These are phyloP conservation scores for Netelia melanura DNA, from an alignment of 2,888 invertebrate species.

Conservation along the genomic window DNA sequence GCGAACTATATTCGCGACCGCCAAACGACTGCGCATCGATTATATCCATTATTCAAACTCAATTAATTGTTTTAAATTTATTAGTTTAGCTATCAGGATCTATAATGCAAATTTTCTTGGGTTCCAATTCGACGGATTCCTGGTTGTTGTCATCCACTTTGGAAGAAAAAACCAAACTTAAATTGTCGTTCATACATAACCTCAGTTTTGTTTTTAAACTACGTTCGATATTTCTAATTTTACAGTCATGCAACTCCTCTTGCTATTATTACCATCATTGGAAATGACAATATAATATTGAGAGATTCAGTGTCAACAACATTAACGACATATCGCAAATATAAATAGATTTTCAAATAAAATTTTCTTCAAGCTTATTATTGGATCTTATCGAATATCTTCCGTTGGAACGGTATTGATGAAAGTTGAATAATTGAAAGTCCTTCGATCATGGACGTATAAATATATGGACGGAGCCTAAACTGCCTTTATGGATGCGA, in stretches of 20 bases:
- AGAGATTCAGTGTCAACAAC: neutral
- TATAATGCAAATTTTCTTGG: slow-evolving; percentile 88
- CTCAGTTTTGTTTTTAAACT: slow-evolving; percentile 34
- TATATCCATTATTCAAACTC: no score
- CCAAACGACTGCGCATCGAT: no score
- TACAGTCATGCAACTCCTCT: neutral
- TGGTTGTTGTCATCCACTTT: slow-evolving; percentile 75
- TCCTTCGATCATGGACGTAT: no score
- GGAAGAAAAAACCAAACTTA: slow-evolving; percentile 9
- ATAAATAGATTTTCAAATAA: slow-evolving; percentile 21
- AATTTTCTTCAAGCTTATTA: slow-evolving; percentile 32
- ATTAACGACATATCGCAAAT: neutral
- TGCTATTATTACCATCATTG: slow-evolving; percentile 61
- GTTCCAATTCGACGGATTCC: slow-evolving; percentile 75
- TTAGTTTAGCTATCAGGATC: slow-evolving; percentile 86
- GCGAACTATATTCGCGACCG: neutral
- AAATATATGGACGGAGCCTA: no score
- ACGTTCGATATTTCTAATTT: neutral
- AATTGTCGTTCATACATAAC: slow-evolving; percentile 23
- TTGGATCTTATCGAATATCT: slow-evolving; percentile 32
- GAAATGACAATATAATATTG: slow-evolving; percentile 47
- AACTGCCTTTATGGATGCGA: no score
- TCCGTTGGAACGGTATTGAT: slow-evolving; percentile 36
- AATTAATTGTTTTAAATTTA: no score
- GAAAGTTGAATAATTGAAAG: no score